phyloP scores from a whole-genome alignment of 1,140 invertebrate genomes.

The Scaptomyza hsui region DNA sequence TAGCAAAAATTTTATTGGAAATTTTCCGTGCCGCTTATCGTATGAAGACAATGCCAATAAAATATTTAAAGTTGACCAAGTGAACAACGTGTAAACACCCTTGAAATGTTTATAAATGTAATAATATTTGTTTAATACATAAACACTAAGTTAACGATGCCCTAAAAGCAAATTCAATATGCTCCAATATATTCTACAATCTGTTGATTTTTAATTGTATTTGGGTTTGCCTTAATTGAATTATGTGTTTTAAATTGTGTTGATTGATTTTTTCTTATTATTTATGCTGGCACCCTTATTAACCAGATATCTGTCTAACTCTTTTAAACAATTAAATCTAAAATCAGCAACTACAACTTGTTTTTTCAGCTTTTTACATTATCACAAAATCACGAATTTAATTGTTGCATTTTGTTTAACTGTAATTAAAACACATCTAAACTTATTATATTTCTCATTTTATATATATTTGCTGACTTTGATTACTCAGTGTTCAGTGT shows the following conservation, averaged over 20 bases:
- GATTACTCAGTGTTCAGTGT: neutral
- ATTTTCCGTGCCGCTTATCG: slow-evolving; percentile 48
- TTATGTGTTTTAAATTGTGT: too few species aligned
- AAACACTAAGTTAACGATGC: too few species aligned
- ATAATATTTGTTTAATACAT: too few species aligned
- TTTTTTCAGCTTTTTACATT: neutral
- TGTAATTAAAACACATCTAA: slow-evolving; percentile 22
- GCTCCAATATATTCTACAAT: too few species aligned
- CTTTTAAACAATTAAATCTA: neutral
- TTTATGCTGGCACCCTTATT: slow-evolving; percentile 12
- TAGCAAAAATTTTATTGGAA: slow-evolving; percentile 45
- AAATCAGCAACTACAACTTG: slow-evolving; percentile 3
- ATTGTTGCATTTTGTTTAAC: slow-evolving; percentile 16
- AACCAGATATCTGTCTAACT: neutral
- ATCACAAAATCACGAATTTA: slow-evolving; percentile 12
- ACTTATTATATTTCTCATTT: slow-evolving; percentile 10
- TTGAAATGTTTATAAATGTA: neutral
- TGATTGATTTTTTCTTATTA: neutral
- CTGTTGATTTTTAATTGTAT: too few species aligned
- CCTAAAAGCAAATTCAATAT: too few species aligned
- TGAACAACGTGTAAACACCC: neutral
- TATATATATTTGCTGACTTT: neutral
- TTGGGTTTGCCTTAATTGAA: neutral
- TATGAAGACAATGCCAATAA: neutral
- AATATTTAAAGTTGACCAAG: neutral